Conservation (phyloP, 2,113 vertebrate genomes). For the Nesogale talazaci region DNA sequence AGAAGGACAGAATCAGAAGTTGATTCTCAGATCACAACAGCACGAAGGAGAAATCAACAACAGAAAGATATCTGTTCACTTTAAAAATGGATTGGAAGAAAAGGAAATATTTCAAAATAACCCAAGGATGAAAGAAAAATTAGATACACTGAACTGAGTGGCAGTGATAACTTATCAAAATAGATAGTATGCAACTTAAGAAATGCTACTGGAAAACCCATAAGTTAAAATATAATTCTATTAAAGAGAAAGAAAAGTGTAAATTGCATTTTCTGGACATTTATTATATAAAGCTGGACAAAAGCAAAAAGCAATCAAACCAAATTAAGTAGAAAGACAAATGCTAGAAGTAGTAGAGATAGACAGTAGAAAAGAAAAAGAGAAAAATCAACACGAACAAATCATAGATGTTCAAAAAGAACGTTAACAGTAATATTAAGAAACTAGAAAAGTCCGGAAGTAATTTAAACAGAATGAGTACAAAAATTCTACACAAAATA, state of each 20-base stretch:
- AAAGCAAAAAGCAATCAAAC: background rate
- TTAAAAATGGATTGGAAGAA: background rate
- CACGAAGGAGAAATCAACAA: background rate
- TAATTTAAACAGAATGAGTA: background rate
- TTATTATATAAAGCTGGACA: background rate
- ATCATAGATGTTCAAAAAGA: background rate
- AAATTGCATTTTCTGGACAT: background rate
- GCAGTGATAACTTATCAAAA: constrained; percentile 1
- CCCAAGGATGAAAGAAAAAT: background rate
- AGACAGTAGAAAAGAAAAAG: background rate
- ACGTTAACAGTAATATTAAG: background rate
- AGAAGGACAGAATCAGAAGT: background rate
- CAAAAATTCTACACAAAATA: background rate
- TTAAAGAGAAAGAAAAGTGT: constrained; percentile 13
- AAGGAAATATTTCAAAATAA: constrained; percentile 31
- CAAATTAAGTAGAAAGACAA: background rate
- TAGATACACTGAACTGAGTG: background rate
- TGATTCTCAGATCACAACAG: background rate
- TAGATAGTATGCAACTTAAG: background rate
- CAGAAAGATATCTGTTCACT: background rate
- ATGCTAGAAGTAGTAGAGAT: background rate
- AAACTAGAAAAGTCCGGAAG: background rate
- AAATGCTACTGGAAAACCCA: background rate
- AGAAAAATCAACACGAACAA: background rate
- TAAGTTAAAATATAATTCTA: background rate